Evolutionary conservation across 2,888 invertebrate genomes (phyloP), one percentile per base, ranked within the genome.

Genomic region (Toxonevra muliebris): DNA sequence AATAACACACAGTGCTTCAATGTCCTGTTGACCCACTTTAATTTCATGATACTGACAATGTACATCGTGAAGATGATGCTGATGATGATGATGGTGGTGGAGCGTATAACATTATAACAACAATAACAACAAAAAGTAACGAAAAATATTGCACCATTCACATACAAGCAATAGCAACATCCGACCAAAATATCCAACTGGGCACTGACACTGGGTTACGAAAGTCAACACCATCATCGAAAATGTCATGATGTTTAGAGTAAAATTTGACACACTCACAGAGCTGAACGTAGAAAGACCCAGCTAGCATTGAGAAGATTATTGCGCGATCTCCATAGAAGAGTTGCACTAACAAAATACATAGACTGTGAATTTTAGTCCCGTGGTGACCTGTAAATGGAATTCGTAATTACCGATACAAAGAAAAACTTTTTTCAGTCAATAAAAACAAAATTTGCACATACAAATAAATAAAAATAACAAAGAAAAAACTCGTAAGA

Each of bases 11-110:
- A 30, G 64, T 66, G 48, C 55, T 69, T 61, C 63, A 61, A 66
- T 61, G 69, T 69, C 66, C 43, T 66, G 69, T 69, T 69, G 69
- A 69, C 69, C 69, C 45, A 69, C 50, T 64, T 69, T 63, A 40
- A 59, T 45, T 42, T 48, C 60, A 2, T 30, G 30, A 30, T 30
- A 30, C 30, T 30, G 30, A 30, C 30, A 4, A 30, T 7, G 7
- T 30, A 4, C 30, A 30, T 17, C 42, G 43, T 11, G 30, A 30
- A 63, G 20, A 63, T 55, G 40, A 17, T 45, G 63, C 55, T 43
- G 55, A 45, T 63, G 54, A 30, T 55, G 55, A 54, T 63, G 54
- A 55, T 63, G 63, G 54, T 64, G 48, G 45, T 50, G 48, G 57
- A 57, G 40, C 64, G 57, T 64, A 41, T 55, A 57, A 30, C 30